Base-by-base conservation (phyloP, 1,140 invertebrate genomes). In the Acyrthosiphon pisum region DNA sequence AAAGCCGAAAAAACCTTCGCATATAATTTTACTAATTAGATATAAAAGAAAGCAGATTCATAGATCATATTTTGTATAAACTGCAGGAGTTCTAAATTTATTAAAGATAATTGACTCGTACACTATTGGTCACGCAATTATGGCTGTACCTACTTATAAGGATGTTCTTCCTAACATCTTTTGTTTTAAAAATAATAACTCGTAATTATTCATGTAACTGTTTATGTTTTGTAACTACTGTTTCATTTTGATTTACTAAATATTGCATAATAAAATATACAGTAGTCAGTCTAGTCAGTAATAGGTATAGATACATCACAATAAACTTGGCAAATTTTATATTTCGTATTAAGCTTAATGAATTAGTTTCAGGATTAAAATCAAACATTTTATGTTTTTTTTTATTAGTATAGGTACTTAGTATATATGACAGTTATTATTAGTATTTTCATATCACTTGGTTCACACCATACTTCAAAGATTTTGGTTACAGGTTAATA, bases 151-250 rank as follows among this genome's bases (percentile, higher is more conserved):
- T n/a, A 41, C 8, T 22, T 56, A 56, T 26, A 30, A 30, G 50
- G 22, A 37, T 89, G 26, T 23, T 89, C 0, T 14, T 89, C 35
- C 26, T 11, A 14, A 26, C 88, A 37, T 56, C 88, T 37, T 56
- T 89, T 89, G 88, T 89, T 56, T 56, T 56, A 37, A 89, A 37
- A 89, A 56, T 56, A 89, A 89, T 56, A 89, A 56, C 50, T 41
- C 7, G 35, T 56, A 41, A 22, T 53, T 56, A 37, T 89, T 89
- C 50, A 26, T 30, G 37, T 89, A 89, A 89, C 22, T 11, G 48
- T 53, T 35, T 89, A 89, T 50, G 44, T 89, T 89, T 89, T 89
- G 87, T 89, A 89, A 89, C 48, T 37, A 26, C 22, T 37, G 23
- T 89, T 14, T 56, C 18, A 89, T 56, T 89, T 56, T 89, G 26